phyloP scores from a whole-genome alignment of 2,888 invertebrate species.

The Watsonalla cultraria region DNA sequence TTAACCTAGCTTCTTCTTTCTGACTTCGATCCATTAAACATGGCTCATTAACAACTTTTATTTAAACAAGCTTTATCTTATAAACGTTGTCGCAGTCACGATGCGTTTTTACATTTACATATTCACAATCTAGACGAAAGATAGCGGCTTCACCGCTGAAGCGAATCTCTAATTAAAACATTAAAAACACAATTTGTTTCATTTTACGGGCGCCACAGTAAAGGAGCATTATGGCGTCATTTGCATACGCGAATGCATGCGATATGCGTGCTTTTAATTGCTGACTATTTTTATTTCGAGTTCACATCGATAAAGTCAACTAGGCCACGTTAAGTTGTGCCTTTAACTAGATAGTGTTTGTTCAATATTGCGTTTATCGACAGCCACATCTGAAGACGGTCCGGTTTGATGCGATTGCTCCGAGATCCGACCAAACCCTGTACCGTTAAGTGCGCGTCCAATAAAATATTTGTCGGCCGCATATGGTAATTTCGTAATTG shows the following conservation, averaged over 20 bases:
- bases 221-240: constrained; percentile 45
- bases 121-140: constrained; percentile 49
- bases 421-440: constrained; percentile 29
- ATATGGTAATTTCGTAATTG: constrained; percentile 67
- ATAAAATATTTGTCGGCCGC: constrained; percentile 48
- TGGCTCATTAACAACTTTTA: constrained; percentile 35
- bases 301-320: constrained; percentile 19
- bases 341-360: constrained; percentile 32
- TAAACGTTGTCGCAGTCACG: constrained; percentile 53
- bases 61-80: constrained; percentile 27
- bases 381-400: constrained; percentile 25
- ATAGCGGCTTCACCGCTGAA: constrained; percentile 47
- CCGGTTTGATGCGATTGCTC: constrained; percentile 36
- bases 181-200: constrained; percentile 59
- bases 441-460: constrained; percentile 57
- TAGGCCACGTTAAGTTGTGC: constrained; percentile 18
- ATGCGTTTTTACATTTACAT: constrained; percentile 45
- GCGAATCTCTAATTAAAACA: constrained; percentile 60
- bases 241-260: constrained; percentile 50
- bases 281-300: constrained; percentile 27
- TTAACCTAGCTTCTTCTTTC: no score
- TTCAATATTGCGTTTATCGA: constrained; percentile 21
- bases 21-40: constrained; percentile 14
- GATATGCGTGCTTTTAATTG: constrained; percentile 52
- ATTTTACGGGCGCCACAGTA: constrained; percentile 36